Conservation (phyloP, 1,140 invertebrate species). For the Philopotamus ludificatus region DNA sequence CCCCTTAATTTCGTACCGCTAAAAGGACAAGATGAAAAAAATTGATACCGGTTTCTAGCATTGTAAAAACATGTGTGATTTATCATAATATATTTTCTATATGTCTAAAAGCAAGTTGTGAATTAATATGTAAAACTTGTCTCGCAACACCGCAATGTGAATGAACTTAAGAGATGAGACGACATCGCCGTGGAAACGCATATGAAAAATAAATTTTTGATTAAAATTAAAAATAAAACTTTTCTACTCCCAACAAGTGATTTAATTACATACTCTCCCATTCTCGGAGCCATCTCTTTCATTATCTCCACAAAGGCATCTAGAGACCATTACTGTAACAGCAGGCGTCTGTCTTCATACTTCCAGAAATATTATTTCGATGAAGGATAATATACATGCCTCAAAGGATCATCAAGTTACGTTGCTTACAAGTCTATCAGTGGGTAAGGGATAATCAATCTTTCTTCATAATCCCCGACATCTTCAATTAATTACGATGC, state of each 20-base stretch:
- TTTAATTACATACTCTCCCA: conserved; percentile 3
- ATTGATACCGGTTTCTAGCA: not conserved
- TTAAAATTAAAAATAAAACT: no score
- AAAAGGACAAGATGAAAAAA: not conserved
- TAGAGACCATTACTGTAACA: conserved; percentile 18
- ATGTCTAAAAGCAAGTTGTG: not conserved
- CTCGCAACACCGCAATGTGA: no score
- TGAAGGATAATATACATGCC: conserved; percentile 2
- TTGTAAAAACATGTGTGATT: conserved; percentile 1
- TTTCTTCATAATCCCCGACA: not conserved
- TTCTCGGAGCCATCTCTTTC: not conserved
- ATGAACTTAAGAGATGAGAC: no score
- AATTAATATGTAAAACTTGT: no score
- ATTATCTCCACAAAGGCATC: conserved; percentile 8
- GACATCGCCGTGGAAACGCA: no score
- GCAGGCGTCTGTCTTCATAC: conserved; percentile 18
- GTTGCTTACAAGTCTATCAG: conserved; percentile 22
- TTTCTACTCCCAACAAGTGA: no score
- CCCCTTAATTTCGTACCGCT: not conserved
- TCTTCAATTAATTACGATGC: not conserved
- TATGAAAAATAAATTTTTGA: no score
- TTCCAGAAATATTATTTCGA: conserved; percentile 12
- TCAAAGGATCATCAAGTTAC: conserved; percentile 15
- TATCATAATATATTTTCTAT: not conserved
- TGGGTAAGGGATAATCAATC: not conserved